Evolutionary conservation across 2,797 vertebrate genomes (phyloP).

Genomic region (Aplochiton taeniatus): DNA sequence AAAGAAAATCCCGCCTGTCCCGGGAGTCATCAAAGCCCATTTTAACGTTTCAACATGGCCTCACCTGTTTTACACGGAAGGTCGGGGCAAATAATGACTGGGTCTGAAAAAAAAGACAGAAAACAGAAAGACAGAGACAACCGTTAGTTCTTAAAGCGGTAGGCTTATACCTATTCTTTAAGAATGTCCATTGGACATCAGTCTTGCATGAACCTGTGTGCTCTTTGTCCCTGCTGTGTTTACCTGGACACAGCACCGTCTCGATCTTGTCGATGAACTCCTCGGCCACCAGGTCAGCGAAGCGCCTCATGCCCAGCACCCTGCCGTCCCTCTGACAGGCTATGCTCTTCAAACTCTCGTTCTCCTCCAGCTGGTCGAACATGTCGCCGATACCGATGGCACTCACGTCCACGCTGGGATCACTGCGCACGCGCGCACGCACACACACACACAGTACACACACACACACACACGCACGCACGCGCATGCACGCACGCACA

Average conservation of each 20-base stretch:
- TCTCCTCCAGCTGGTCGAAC: constrained; percentile 87
- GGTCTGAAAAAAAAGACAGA: constrained; percentile 78
- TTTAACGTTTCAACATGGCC: constrained; percentile 22
- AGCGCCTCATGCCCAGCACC: constrained; percentile 91
- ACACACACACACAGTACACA: constrained; percentile 24
- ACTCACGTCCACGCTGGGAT: constrained; percentile 79
- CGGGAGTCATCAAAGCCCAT: not conserved
- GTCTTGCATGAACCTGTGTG: constrained; percentile 8
- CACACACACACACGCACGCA: constrained; percentile 21
- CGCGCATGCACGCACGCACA: not conserved
- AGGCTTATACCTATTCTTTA: not conserved
- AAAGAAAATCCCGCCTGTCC: not conserved
- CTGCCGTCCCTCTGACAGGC: constrained; percentile 79
- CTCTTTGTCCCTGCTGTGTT: not conserved
- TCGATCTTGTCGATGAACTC: constrained; percentile 94
- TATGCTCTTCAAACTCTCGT: constrained; percentile 89
- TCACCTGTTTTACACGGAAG: constrained; percentile 96
- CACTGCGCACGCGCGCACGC: constrained; percentile 39
- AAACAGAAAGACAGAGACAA: not conserved
- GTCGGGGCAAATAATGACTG: constrained; percentile 88
- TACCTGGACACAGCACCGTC: constrained; percentile 89
- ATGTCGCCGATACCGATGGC: constrained; percentile 98
- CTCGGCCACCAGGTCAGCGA: constrained; percentile 94
- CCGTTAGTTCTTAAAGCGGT: not conserved
- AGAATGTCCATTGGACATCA: not conserved